Base-by-base conservation (phyloP, 2,797 vertebrate genomes). In the Esox lucius region DNA sequence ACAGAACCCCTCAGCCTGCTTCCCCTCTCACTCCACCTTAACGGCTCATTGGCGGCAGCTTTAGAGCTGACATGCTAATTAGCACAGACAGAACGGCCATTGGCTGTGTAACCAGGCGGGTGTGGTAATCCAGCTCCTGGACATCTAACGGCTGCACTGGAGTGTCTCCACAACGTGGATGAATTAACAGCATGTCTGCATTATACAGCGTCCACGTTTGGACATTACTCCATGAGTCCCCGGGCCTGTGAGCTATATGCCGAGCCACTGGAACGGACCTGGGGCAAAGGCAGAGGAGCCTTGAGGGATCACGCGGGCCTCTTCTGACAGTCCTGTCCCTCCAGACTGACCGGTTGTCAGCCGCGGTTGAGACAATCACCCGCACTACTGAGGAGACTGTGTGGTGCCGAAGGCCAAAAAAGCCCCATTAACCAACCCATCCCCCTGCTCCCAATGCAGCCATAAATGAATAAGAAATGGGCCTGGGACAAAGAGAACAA, bases 51-150 rank as follows among this genome's bases (percentile, higher is more conserved):
- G 90, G 75, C 85, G 62, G 75, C 59, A 61, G 75, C 83, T 88
- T 88, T 84, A 85, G 81, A 90, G 85, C 78, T 87, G 86, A 91
- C 89, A 87, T 87, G 83, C 87, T 90, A 91, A 93, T 93, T 91
- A 91, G 87, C 42, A 26, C 83, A 71, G 65, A 49, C 9, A 75
- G 80, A 82, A 90, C 89, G 15, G 24, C 35, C 22, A 91, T 90
- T 84, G 86, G 85, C 79, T 88, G 87, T 89, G 77, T 88, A 88
- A 90, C 82, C 39, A 9, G 39, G 39, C 39, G 5, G 39, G 2
- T 7, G 39, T 42, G 42, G 39, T 9, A 9, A 42, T 39, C 2
- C 39, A 42, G 39, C 39, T 42, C 39, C 39, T 42, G 39, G 80
- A 73, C 78, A 76, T 76, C 68, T 33, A 7, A 42, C 39, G 9